phyloP scores from a whole-genome alignment of 2,113 vertebrate genomes.

The Ochotona princeps region DNA sequence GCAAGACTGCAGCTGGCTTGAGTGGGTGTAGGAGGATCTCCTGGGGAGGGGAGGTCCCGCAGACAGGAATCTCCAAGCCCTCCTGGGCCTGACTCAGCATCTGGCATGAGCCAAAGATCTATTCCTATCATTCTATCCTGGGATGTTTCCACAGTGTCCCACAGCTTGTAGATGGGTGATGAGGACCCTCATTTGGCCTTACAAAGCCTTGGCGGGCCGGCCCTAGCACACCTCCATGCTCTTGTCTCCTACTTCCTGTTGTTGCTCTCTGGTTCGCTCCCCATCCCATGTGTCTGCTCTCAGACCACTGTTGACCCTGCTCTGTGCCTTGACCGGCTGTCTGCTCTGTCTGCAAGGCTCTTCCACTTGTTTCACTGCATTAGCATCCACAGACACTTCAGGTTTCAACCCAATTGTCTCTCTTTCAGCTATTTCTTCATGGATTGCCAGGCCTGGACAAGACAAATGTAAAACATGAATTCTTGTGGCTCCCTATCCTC shows the following conservation, averaged over 20 bases:
- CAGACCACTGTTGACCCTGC: not conserved
- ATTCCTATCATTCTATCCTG: not conserved
- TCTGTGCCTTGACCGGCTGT: not conserved
- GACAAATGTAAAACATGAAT: not conserved
- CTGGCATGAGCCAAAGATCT: not conserved
- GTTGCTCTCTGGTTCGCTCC: not conserved
- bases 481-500: not conserved
- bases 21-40: conserved; percentile 23
- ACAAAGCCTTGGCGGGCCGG: not conserved
- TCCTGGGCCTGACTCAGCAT: conserved; percentile 44
- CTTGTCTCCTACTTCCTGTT: not conserved
- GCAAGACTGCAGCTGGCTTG: not conserved
- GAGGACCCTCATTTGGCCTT: not conserved
- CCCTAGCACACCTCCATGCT: not conserved
- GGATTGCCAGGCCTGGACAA: not conserved
- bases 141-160: not conserved
- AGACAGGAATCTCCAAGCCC: conserved; percentile 1
- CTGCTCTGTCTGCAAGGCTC: not conserved
- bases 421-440: not conserved
- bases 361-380: not conserved
- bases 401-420: conserved; percentile 22
- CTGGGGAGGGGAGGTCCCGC: conserved; percentile 21
- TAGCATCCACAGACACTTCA: not conserved
- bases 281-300: not conserved
- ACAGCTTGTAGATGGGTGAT: not conserved